Evolutionary conservation across 1,140 invertebrate genomes (phyloP), one percentile per base, ranked within the genome.

Genomic region (Neodiprion pinetum): DNA sequence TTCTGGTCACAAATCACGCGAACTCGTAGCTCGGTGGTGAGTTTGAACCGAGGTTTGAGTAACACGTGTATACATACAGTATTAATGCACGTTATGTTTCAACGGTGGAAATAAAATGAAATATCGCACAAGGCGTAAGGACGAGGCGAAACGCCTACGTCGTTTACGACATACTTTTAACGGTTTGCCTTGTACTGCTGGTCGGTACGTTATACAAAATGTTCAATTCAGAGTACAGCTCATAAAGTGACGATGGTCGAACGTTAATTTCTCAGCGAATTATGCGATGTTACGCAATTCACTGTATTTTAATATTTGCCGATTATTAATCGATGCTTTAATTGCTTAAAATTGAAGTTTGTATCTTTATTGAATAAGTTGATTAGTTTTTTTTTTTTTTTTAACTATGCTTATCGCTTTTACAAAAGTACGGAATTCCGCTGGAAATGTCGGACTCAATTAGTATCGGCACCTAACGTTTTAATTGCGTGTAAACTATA

Each of bases 1-100:
- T 71, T 48, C 48, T 76, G 69, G 75, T 75, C 75, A 78, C 80
- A 81, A 81, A 81, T 81, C 80, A 81, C 81, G 78, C 72, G 79
- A 81, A 78, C 77, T 81, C 79, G 75, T 48, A 40, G 28, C 28
- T 40, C 2, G 28, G 48, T 40, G 14, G 21, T 71, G 48, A 23
- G 21, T 17, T 23, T 49, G 17, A 12, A 7, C 21, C 70, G 70
- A 40, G 48, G n/a, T 48, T 50, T 14, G 21, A 12, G 48, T 9
- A 12, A 28, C 12, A 3, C 28, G 17, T 65, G 17, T 65, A 21
- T 65, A 65, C 17, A 65, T 65, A 65, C 17, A 65, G 17, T 65
- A 65, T 65, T 14, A 14, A 21, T 65, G 12, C 61, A 65, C 61
- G 68, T 70, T 40, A 28, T 28, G 8, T 14, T 1, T 14, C 23